phyloP scores from a whole-genome alignment of 2,113 vertebrate species.

The Phyllostomus hastatus region DNA sequence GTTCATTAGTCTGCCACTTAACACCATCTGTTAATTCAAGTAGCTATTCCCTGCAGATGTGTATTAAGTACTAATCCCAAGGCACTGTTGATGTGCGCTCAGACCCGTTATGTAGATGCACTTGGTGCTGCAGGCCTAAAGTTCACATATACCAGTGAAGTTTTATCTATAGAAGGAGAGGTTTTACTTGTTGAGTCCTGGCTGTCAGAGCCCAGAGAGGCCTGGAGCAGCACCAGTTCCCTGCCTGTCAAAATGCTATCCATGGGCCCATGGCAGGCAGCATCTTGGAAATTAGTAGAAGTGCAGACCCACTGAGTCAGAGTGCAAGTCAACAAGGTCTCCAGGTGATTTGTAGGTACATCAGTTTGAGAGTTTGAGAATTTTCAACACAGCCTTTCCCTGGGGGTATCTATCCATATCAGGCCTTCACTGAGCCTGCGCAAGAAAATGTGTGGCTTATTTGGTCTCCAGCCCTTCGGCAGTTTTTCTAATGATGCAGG shows the following conservation, averaged over 20 bases:
- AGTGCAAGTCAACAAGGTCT: neutral
- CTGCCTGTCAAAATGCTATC: neutral
- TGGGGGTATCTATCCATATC: neutral
- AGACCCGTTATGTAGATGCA: neutral
- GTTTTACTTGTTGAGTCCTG: neutral
- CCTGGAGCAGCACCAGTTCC: neutral
- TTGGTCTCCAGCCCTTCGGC: constrained; percentile 38
- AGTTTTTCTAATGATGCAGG: neutral
- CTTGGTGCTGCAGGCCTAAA: too few species aligned
- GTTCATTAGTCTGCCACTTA: neutral
- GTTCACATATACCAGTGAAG: neutral
- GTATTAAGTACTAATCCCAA: neutral
- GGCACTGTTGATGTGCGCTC: neutral
- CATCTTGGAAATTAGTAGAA: neutral
- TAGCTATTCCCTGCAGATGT: neutral
- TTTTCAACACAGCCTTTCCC: neutral
- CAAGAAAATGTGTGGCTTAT: neutral
- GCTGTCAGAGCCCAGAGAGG: neutral
- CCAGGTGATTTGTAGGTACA: neutral
- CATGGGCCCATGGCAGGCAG: too few species aligned
- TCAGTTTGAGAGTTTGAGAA: neutral
- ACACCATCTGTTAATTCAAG: neutral
- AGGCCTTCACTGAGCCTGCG: constrained; percentile 1
- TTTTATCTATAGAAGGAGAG: neutral
- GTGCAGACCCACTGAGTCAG: neutral